These are phyloP conservation scores for Leptopilina boulardi DNA, from an alignment of 1,140 invertebrate genomes.

Conservation along the genomic window DNA sequence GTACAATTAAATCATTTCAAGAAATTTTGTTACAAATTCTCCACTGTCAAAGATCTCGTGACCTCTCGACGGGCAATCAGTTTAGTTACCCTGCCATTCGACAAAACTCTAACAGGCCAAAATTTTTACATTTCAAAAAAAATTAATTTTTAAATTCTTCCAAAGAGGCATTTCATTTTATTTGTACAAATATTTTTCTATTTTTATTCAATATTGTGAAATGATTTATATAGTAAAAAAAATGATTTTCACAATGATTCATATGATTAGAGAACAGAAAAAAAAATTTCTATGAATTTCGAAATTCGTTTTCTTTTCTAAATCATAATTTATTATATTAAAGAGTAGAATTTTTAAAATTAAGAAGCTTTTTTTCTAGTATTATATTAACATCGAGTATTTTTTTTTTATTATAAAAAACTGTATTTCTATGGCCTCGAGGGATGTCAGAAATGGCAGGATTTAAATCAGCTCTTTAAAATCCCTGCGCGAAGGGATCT, in stretches of 20 bases:
- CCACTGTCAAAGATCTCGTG: not conserved
- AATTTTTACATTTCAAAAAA: not conserved
- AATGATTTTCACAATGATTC: conserved; percentile 3
- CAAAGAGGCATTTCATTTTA: not conserved
- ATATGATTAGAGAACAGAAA: not conserved
- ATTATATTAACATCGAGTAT: not conserved
- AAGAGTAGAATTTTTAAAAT: not conserved
- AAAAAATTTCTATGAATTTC: not conserved
- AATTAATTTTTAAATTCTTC: not conserved
- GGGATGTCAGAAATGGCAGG: conserved; percentile 28
- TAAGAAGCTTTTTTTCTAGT: not conserved
- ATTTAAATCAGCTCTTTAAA: conserved; percentile 8
- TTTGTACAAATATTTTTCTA: not conserved
- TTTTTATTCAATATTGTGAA: not conserved
- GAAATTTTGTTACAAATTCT: not conserved
- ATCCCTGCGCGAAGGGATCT: not conserved
- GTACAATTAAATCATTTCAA: not conserved
- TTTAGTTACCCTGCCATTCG: conserved; percentile 13
- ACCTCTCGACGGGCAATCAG: not conserved
- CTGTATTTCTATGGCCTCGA: conserved; percentile 15
- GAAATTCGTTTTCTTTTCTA: not conserved
- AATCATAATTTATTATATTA: not conserved
- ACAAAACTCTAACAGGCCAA: not conserved
- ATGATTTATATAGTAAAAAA: not conserved
- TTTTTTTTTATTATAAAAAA: not conserved